phyloP scores from a whole-genome alignment of 2,888 invertebrate genomes.

The Hipparchia semele region DNA sequence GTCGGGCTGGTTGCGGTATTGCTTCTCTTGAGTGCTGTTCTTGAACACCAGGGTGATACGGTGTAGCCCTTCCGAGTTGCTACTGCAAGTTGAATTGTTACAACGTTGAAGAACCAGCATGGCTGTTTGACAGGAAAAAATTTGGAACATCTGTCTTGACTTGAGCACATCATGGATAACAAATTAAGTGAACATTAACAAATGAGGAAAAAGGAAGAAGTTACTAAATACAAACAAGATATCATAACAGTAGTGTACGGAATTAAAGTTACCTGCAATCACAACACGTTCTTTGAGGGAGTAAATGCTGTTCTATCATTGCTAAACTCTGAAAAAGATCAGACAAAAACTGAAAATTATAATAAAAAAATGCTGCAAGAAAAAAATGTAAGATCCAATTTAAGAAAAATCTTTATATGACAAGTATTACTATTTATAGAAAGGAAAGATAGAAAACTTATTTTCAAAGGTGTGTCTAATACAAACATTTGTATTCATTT shows the following conservation, averaged over 20 bases:
- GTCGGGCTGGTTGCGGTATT: slow-evolving; percentile 91
- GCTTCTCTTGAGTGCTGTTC: slow-evolving; percentile 87
- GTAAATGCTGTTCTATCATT: slow-evolving; percentile 97
- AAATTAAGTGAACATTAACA: too few relatives aligned
- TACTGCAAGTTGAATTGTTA: slow-evolving; percentile 47
- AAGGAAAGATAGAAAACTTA: too few relatives aligned
- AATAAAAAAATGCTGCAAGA: background rate
- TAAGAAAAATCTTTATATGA: too few relatives aligned
- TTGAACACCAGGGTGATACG: slow-evolving; percentile 93
- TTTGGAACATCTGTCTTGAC: too few relatives aligned
- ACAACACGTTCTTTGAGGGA: slow-evolving; percentile 91
- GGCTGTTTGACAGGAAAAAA: too few relatives aligned
- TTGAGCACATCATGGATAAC: too few relatives aligned
- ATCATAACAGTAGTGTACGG: too few relatives aligned
- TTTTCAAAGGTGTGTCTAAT: too few relatives aligned
- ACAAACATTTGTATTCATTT: too few relatives aligned
- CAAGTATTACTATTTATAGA: too few relatives aligned
- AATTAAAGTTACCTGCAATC: slow-evolving; percentile 86
- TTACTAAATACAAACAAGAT: too few relatives aligned
- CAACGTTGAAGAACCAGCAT: background rate
- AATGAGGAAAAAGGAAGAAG: too few relatives aligned
- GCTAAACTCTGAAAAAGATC: slow-evolving; percentile 91
- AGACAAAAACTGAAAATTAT: slow-evolving; percentile 3
- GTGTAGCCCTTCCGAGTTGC: slow-evolving; percentile 88
- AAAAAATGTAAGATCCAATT: background rate